Percentiles rank a stretch among this genome's conserved stretches.
Evolutionary conservation across 2,888 invertebrate genomes (phyloP).

Genomic region (Mallateleia sp.): DNA sequence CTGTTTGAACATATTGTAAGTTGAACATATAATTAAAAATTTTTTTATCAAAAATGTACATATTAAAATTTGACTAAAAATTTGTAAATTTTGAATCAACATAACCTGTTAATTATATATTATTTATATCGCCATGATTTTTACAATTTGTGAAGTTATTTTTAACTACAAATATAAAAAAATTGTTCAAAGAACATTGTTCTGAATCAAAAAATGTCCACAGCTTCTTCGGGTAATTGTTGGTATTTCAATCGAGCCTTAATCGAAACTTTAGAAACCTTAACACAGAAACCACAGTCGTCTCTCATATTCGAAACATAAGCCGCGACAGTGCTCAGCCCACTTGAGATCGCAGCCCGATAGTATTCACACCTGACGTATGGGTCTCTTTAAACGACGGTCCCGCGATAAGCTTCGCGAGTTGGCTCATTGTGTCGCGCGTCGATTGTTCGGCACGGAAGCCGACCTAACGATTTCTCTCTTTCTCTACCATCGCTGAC

Average conservation of each 20-base stretch:
- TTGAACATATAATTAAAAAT: too few relatives aligned
- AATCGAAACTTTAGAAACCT: slow-evolving; percentile 37
- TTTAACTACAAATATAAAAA: too few relatives aligned
- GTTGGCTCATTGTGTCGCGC: slow-evolving; percentile 62
- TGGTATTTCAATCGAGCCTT: neutral
- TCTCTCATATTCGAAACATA: slow-evolving; percentile 57
- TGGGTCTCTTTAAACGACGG: slow-evolving; percentile 63
- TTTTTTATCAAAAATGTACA: too few relatives aligned
- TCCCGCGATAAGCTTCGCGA: slow-evolving; percentile 63
- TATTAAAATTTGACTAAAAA: too few relatives aligned
- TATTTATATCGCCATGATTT: too few relatives aligned
- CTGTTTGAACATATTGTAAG: too few relatives aligned
- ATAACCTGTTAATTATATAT: too few relatives aligned
- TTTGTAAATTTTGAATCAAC: too few relatives aligned
- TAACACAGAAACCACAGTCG: slow-evolving; percentile 44
- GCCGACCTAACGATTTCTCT: slow-evolving; percentile 51
- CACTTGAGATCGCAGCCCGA: slow-evolving; percentile 58
- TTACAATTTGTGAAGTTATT: too few relatives aligned
- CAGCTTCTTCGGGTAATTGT: too few relatives aligned
- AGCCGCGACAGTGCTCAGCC: slow-evolving; percentile 39
- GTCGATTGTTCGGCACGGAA: slow-evolving; percentile 67
- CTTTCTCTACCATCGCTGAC: slow-evolving; percentile 42
- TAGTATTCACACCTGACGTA: slow-evolving; percentile 74
- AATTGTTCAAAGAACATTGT: too few relatives aligned
- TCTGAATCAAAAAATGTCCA: too few relatives aligned